Conservation (phyloP, 2,113 vertebrate genomes). For the Sialia sialis region DNA sequence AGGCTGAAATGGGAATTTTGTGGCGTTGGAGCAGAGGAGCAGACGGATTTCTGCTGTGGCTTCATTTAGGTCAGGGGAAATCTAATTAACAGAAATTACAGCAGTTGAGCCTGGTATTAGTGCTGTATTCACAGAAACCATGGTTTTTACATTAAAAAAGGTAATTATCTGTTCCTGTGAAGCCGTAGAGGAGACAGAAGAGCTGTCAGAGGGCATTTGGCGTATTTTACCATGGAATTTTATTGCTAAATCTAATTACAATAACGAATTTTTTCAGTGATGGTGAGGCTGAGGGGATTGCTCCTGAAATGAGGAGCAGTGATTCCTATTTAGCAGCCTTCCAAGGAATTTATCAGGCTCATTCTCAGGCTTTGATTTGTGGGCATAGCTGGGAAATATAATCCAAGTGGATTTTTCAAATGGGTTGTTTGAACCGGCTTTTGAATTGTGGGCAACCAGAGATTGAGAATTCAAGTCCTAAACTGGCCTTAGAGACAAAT, state of each 20-base stretch:
- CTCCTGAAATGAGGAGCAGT: neutral
- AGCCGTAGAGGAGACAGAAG: neutral
- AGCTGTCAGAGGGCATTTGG: neutral
- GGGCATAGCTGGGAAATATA: neutral
- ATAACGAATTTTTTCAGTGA: rapidly evolving
- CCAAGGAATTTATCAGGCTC: neutral
- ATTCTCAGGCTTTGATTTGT: neutral
- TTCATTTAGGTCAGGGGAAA: neutral
- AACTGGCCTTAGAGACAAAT: neutral
- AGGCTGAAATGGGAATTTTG: neutral
- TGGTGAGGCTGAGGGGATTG: neutral
- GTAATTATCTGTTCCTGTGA: neutral
- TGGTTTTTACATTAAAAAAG: neutral
- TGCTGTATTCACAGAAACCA: neutral
- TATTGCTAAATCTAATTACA: neutral
- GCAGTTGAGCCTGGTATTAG: neutral
- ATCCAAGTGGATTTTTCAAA: neutral
- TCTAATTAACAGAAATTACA: constrained; percentile 17
- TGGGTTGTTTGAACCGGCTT: neutral
- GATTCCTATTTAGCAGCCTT: neutral
- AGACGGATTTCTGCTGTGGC: neutral
- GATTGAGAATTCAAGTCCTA: neutral
- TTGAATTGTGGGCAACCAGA: neutral
- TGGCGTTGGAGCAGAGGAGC: neutral
- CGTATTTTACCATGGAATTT: neutral